phyloP scores from a whole-genome alignment of 1,140 invertebrate genomes.

The Drosophila prosaltans region DNA sequence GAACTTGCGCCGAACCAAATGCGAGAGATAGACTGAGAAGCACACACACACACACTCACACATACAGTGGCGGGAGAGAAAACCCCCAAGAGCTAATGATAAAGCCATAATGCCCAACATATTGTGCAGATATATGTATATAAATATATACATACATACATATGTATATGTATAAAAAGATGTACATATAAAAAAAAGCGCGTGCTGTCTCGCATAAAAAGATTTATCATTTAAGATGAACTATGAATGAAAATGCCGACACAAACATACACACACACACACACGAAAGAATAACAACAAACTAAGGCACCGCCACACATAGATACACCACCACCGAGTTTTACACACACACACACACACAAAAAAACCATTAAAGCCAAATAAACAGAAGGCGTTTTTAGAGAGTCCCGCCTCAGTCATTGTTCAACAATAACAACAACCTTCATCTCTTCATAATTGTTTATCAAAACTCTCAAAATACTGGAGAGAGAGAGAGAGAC shows the following conservation, averaged over 20 bases:
- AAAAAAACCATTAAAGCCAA: constrained; percentile 55
- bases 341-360: constrained; percentile 29
- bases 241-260: constrained; percentile 76
- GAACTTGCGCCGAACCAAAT: constrained; percentile 59
- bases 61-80: not conserved
- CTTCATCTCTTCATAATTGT: constrained; percentile 49
- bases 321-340: constrained; percentile 10
- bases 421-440: not conserved
- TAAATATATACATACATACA: constrained; percentile 10
- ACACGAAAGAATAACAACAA: constrained; percentile 34
- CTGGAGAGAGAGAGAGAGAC: constrained; percentile 29
- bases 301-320: constrained; percentile 31
- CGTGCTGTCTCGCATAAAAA: constrained; percentile 61
- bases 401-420: constrained; percentile 34
- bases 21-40: constrained; percentile 10
- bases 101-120: constrained; percentile 56
- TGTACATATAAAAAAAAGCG: constrained; percentile 42
- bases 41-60: not conserved
- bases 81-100: constrained; percentile 62
- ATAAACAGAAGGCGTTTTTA: constrained; percentile 62
- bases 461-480: constrained; percentile 46
- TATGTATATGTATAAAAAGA: constrained; percentile 18
- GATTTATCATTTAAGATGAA: constrained; percentile 59
- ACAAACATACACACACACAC: constrained; percentile 50
- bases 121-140: constrained; percentile 5